A percentile compares a stretch with the other conserved stretches of the same genome.
Conservation (phyloP, 1,140 invertebrate species). For the Pollicipes pollicipes region DNA sequence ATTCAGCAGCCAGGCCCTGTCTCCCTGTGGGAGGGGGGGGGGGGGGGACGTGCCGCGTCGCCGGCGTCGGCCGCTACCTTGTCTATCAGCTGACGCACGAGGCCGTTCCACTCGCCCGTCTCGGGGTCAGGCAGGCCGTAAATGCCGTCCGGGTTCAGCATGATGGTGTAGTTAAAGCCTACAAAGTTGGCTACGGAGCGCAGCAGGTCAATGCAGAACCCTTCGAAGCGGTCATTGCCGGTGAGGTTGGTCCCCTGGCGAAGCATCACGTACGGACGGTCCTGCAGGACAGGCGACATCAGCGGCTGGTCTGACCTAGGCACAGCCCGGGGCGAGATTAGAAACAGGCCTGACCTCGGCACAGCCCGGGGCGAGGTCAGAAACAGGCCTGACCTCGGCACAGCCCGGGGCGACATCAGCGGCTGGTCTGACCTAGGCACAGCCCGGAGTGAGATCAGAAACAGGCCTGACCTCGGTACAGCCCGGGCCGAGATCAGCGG, state of each 20-base stretch:
- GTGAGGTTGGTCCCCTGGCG: slow-evolving; percentile 59
- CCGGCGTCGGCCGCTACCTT: slow-evolving; percentile 33
- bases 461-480: too few species aligned
- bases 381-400: too few species aligned
- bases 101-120: slow-evolving; percentile 64
- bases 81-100: slow-evolving; percentile 77
- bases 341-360: background rate
- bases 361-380: too few species aligned
- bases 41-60: too few species aligned
- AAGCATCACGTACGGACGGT: slow-evolving; percentile 77
- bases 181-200: slow-evolving; percentile 66
- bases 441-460: too few species aligned
- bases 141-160: slow-evolving; percentile 48
- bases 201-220: slow-evolving; percentile 69
- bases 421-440: too few species aligned
- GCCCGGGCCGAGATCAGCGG: too few species aligned
- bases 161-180: slow-evolving; percentile 74
- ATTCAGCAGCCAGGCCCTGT: too few species aligned
- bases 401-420: too few species aligned
- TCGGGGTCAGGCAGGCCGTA: slow-evolving; percentile 47
- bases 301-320: background rate
- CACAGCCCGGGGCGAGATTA: background rate
- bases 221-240: slow-evolving; percentile 74
- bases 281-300: slow-evolving; percentile 33
- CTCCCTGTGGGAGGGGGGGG: too few species aligned